These are phyloP conservation scores for Drosophila ogumai DNA, from an alignment of 1,140 invertebrate genomes.

Conservation along the genomic window DNA sequence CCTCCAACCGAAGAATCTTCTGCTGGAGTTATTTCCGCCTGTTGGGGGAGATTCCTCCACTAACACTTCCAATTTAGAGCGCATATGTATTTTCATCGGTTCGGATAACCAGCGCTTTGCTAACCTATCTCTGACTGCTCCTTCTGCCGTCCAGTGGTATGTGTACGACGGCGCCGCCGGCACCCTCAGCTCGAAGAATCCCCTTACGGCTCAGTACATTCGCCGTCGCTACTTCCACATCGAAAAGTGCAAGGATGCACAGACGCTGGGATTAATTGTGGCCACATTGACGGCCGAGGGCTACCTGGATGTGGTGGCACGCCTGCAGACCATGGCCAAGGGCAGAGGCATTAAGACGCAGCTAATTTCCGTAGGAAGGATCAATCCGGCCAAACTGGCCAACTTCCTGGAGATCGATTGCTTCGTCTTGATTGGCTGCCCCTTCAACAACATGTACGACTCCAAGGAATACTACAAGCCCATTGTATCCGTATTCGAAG, in stretches of 20 bases:
- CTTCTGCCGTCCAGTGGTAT: conserved; percentile 81
- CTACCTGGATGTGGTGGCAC: conserved; percentile 91
- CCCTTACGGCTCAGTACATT: conserved; percentile 86
- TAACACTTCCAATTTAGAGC: conserved; percentile 45
- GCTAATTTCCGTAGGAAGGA: conserved; percentile 96
- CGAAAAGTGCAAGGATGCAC: conserved; percentile 95
- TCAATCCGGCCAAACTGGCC: conserved; percentile 96
- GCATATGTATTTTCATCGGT: conserved; percentile 86
- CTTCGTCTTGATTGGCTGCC: conserved; percentile 95
- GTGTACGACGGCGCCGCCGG: conserved; percentile 61
- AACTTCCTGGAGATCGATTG: conserved; percentile 94
- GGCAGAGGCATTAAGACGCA: conserved; percentile 93
- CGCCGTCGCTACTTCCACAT: conserved; percentile 93
- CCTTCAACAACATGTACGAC: conserved; percentile 94
- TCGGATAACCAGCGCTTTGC: conserved; percentile 86
- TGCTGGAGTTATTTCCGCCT: conserved; percentile 60
- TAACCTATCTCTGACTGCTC: conserved; percentile 86
- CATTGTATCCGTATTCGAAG: conserved; percentile 95
- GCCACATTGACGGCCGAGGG: conserved; percentile 94
- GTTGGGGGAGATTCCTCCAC: conserved; percentile 34
- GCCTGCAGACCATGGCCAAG: conserved; percentile 90
- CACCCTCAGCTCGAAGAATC: conserved; percentile 65
- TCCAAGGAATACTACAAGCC: conserved; percentile 95
- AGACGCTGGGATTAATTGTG: conserved; percentile 94
- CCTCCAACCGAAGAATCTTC: conserved; percentile 47